Evolutionary conservation across 2,113 vertebrate species (phyloP).

Genomic region (Passer domesticus): DNA sequence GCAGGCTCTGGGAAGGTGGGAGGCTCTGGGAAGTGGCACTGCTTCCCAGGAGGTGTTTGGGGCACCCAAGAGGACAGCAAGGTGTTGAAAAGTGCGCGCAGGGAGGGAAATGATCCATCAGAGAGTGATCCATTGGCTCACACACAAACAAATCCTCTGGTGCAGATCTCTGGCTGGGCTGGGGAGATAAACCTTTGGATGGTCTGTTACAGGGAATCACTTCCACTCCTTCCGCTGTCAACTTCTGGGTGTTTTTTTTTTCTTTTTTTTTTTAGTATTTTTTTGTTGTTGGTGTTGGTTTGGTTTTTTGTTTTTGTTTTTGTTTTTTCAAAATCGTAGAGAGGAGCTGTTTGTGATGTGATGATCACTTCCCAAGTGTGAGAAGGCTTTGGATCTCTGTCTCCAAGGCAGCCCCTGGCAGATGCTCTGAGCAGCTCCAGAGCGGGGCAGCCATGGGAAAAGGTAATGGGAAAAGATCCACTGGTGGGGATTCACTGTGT

Average conservation of each 20-base stretch:
- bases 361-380: background rate
- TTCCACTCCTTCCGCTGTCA: too few relatives aligned
- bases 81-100: background rate
- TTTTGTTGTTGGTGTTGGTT: too few relatives aligned
- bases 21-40: background rate
- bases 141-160: background rate
- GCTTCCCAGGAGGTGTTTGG: background rate
- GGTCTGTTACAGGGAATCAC: background rate
- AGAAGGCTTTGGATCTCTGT: background rate
- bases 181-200: background rate
- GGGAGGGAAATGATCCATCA: background rate
- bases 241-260: too few relatives aligned
- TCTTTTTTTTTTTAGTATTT: too few relatives aligned
- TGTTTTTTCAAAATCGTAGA: too few relatives aligned
- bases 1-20: background rate
- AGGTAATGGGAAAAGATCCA: background rate
- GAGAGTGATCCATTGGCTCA: background rate
- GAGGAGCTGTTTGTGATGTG: background rate
- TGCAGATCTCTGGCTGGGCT: background rate
- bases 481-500: background rate
- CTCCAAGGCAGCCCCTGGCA: rapidly evolving
- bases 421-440: background rate
- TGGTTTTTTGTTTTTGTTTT: too few relatives aligned
- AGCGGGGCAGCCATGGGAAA: background rate
- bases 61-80: background rate